Conservation (phyloP, 2,888 invertebrate genomes). For the Aleiodes alternator region DNA sequence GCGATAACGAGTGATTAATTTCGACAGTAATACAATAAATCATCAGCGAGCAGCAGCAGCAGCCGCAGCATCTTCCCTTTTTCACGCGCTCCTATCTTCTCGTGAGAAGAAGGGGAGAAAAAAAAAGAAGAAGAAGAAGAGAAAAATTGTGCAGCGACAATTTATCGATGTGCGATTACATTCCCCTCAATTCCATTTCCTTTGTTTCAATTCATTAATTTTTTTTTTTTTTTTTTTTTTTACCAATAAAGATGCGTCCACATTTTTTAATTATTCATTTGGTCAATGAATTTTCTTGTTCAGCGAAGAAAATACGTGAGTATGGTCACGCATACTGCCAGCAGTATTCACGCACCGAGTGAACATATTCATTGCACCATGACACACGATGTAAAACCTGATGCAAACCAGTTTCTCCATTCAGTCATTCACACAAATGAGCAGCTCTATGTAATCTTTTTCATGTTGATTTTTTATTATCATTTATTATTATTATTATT, state of each 20-base stretch:
- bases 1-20: slow-evolving; percentile 53
- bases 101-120: background rate
- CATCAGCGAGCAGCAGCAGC: background rate
- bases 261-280: too few species aligned
- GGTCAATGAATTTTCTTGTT: too few species aligned
- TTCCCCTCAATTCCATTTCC: background rate
- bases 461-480: too few species aligned
- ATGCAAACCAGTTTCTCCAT: slow-evolving; percentile 60
- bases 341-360: slow-evolving; percentile 23
- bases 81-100: background rate
- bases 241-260: too few species aligned
- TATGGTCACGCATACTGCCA: slow-evolving; percentile 9
- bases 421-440: slow-evolving; percentile 53
- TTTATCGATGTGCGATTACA: slow-evolving; percentile 8
- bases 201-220: background rate
- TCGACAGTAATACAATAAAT: slow-evolving; percentile 51
- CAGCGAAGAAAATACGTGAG: background rate
- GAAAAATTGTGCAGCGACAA: background rate
- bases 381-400: slow-evolving; percentile 46
- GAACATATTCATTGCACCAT: slow-evolving; percentile 35
- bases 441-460: slow-evolving; percentile 5
- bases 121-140: too few species aligned
- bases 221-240: too few species aligned
- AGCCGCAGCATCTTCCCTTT: slow-evolving; percentile 15
- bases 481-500: too few species aligned